These are phyloP conservation scores for Leptinotarsa defecta DNA, from an alignment of 1,140 invertebrate genomes.

Conservation along the genomic window DNA sequence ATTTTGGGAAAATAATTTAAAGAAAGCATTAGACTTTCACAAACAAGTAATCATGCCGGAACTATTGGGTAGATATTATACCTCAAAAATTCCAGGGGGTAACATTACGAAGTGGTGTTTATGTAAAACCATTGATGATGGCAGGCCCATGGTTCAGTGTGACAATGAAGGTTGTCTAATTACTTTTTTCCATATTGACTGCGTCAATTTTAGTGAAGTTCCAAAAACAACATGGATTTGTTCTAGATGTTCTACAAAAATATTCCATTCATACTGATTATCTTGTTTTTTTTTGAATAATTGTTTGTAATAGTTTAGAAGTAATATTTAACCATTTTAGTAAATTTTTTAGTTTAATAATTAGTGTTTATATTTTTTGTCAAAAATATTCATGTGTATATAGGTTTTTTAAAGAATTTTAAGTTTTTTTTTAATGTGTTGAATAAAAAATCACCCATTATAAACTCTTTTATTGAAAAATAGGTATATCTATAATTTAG, in stretches of 20 bases:
- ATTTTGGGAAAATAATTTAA: conserved; percentile 3
- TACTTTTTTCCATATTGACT: conserved; percentile 1
- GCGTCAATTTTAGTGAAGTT: not conserved
- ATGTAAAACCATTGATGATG: conserved; percentile 8
- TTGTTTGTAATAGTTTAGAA: not conserved
- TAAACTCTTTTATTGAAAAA: not conserved
- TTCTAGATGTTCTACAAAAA: not conserved
- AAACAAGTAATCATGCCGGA: conserved; percentile 6
- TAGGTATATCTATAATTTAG: too few species aligned
- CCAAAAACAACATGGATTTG: conserved; percentile 17
- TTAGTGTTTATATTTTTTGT: too few species aligned
- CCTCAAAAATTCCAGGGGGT: not conserved
- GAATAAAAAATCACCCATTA: not conserved
- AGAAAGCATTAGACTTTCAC: conserved; percentile 12
- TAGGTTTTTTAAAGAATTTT: not conserved
- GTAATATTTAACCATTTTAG: not conserved
- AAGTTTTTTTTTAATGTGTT: not conserved
- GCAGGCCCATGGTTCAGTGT: conserved; percentile 14
- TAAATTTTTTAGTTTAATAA: not conserved
- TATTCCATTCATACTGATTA: too few species aligned
- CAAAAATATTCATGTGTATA: too few species aligned
- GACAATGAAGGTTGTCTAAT: not conserved
- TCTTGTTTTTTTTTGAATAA: too few species aligned
- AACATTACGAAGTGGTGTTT: conserved; percentile 1
- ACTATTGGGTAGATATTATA: not conserved